These are phyloP conservation scores for Epinotia demarniana DNA, from an alignment of 2,888 invertebrate species.

Conservation along the genomic window DNA sequence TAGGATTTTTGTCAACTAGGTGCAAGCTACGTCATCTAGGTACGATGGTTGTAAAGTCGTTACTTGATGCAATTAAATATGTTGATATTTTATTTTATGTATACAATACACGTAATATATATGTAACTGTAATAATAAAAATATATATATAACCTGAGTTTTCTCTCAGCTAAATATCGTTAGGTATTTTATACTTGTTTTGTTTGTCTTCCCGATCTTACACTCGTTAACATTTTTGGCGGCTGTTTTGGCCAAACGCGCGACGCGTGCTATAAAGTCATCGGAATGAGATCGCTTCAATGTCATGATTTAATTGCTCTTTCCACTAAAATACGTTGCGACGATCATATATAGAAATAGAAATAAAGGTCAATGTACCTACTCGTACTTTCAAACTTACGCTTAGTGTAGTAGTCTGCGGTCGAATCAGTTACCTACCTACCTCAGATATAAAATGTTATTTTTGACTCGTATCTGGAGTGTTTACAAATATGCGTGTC, in stretches of 20 bases:
- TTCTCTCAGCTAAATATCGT: not conserved
- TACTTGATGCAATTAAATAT: too few relatives aligned
- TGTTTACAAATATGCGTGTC: too few relatives aligned
- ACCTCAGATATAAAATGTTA: not conserved
- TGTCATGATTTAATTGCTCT: slow-evolving; percentile 24
- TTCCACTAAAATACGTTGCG: slow-evolving; percentile 19
- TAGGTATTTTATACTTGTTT: not conserved
- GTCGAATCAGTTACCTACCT: not conserved
- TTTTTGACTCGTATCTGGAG: too few relatives aligned
- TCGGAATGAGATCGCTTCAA: slow-evolving; percentile 13
- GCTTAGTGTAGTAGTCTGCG: not conserved
- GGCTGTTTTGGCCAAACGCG: not conserved
- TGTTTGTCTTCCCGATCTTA: not conserved
- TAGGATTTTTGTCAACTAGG: too few relatives aligned
- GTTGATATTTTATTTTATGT: too few relatives aligned
- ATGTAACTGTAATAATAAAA: too few relatives aligned
- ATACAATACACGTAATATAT: too few relatives aligned
- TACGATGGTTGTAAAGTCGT: not conserved
- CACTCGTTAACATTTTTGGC: slow-evolving; percentile 6
- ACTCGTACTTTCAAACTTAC: not conserved
- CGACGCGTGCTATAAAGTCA: not conserved
- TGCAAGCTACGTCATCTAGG: not conserved
- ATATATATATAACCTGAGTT: not conserved
- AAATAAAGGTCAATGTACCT: slow-evolving; percentile 19
- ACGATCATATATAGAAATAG: slow-evolving; percentile 21